Evolutionary conservation across 2,113 vertebrate species (phyloP).

Genomic region (Azemiops feae): DNA sequence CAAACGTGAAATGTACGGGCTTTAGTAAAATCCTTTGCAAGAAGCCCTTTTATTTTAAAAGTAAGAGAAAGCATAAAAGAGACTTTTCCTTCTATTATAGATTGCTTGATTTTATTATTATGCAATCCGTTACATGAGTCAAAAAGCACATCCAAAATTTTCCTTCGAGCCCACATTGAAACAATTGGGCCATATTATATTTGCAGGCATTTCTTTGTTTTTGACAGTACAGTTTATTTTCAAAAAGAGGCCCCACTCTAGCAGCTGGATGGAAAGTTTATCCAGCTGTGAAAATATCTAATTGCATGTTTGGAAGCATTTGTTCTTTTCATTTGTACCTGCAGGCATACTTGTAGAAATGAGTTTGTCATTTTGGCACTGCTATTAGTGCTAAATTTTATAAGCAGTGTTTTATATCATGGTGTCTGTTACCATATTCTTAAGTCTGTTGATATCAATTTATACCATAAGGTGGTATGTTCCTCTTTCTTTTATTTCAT

Average conservation of each 20-base stretch:
- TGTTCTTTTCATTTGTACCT: constrained; percentile 42
- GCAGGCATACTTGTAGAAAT: not conserved
- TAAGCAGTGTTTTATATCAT: not conserved
- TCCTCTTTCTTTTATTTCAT: not conserved
- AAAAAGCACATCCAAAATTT: constrained; percentile 3
- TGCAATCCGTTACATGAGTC: not conserved
- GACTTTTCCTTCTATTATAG: not conserved
- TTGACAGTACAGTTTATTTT: constrained; percentile 23
- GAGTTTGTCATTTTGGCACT: constrained; percentile 25
- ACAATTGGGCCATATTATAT: not conserved
- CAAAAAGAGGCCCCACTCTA: constrained; percentile 10
- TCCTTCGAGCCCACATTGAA: not conserved
- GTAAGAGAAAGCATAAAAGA: not conserved
- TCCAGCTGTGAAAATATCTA: not conserved
- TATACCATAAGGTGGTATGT: not conserved
- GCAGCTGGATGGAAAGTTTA: constrained; percentile 32
- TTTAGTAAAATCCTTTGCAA: not conserved
- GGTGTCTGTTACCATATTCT: not conserved
- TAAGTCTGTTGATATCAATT: not conserved
- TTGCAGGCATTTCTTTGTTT: not conserved
- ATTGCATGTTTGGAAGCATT: not conserved
- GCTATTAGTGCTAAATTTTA: not conserved
- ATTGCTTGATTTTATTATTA: not conserved
- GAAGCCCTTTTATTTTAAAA: not conserved
- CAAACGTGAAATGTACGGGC: not conserved